Percentiles rank a stretch among this genome's conserved stretches.
phyloP scores from a whole-genome alignment of 1,140 invertebrate genomes.

The Asbolus verrucosus region DNA sequence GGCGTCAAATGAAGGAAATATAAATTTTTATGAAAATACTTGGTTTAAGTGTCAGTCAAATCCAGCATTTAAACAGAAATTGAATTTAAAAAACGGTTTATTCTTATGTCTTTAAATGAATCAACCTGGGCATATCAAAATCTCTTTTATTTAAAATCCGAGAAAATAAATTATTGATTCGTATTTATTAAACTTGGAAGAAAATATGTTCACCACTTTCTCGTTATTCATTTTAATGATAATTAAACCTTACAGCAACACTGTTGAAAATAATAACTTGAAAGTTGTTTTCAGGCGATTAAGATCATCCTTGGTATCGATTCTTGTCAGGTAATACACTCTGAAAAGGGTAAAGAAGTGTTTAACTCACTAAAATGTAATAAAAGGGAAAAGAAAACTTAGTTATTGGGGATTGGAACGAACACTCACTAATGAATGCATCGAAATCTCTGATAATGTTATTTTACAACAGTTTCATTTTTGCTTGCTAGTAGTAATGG shows the following conservation, averaged over 20 bases:
- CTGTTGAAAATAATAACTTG: neutral
- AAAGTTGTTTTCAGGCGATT: neutral
- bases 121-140: too few relatives aligned
- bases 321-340: neutral
- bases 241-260: neutral
- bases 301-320: neutral
- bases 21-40: too few relatives aligned
- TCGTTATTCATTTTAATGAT: slow-evolving; percentile 24
- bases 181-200: neutral
- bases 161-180: slow-evolving; percentile 3
- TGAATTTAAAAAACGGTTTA: too few relatives aligned
- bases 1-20: too few relatives aligned
- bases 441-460: slow-evolving; percentile 15
- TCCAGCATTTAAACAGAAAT: too few relatives aligned
- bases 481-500: slow-evolving; percentile 21
- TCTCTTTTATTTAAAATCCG: too few relatives aligned
- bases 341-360: neutral
- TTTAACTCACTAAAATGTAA: slow-evolving; percentile 2
- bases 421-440: slow-evolving; percentile 14
- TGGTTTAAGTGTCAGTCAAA: too few relatives aligned
- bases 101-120: too few relatives aligned
- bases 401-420: neutral
- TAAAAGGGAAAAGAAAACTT: neutral
- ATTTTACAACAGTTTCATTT: slow-evolving; percentile 13
- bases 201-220: neutral